Evolutionary conservation across 2,113 vertebrate genomes (phyloP).

Genomic region (Xenopus laevis): DNA sequence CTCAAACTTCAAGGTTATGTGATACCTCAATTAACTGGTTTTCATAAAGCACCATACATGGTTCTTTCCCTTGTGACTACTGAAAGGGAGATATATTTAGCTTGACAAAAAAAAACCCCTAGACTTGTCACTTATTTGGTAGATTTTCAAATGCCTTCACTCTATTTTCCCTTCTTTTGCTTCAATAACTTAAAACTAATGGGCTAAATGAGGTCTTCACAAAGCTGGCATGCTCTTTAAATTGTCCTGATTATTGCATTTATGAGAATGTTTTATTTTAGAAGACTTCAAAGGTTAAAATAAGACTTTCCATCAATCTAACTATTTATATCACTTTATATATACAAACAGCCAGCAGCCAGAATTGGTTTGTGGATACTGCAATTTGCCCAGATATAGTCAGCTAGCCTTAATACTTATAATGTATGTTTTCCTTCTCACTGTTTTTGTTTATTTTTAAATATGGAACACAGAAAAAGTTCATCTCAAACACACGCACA

Average conservation of each 20-base stretch:
- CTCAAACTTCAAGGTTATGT: slow-evolving; percentile 23
- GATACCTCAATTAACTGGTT: slow-evolving; percentile 15
- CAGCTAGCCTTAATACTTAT: too few species aligned
- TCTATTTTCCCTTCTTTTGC: too few species aligned
- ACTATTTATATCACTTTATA: background rate
- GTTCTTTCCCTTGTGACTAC: slow-evolving; percentile 4
- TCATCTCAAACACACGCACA: too few species aligned
- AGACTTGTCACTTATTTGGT: slow-evolving; percentile 22
- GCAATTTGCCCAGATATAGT: too few species aligned
- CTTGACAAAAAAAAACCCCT: slow-evolving; percentile 4
- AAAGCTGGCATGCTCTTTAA: background rate
- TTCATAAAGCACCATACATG: slow-evolving; percentile 30
- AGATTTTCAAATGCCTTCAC: background rate
- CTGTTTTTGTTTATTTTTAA: too few species aligned
- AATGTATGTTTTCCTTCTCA: too few species aligned
- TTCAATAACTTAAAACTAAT: background rate
- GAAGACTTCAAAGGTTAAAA: slow-evolving; percentile 2
- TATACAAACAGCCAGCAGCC: too few species aligned
- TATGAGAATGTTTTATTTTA: slow-evolving; percentile 7
- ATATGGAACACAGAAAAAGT: too few species aligned
- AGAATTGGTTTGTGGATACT: too few species aligned
- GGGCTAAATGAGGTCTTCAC: background rate
- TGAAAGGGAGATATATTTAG: slow-evolving; percentile 18
- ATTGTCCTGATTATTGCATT: background rate
- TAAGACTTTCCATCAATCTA: background rate